Evolutionary conservation across 1,140 invertebrate genomes (phyloP).

Genomic region (Drosophila mayri): DNA sequence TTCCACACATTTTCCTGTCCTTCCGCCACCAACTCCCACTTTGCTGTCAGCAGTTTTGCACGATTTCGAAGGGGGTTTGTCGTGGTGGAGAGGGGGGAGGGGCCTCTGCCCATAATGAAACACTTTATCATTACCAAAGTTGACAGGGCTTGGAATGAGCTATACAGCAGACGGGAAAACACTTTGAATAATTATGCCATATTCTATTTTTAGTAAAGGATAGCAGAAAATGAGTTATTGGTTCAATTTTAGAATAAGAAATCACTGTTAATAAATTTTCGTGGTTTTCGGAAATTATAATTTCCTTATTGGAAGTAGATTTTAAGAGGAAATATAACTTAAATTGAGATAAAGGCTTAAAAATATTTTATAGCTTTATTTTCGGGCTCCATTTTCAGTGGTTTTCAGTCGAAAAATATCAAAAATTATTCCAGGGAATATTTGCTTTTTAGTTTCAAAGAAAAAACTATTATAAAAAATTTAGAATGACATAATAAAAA

Average conservation of each 20-base stretch:
- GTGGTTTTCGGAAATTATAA: neutral
- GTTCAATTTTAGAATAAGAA: neutral
- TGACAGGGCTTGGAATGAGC: constrained; percentile 72
- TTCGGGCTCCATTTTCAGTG: neutral
- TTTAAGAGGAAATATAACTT: neutral
- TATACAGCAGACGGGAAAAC: constrained; percentile 34
- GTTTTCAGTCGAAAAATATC: too few species aligned
- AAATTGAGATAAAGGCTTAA: neutral
- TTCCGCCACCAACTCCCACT: neutral
- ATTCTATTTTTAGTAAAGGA: constrained; percentile 10
- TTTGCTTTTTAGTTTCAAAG: neutral
- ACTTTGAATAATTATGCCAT: constrained; percentile 29
- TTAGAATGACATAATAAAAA: too few species aligned
- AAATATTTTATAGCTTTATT: neutral
- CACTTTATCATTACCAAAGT: constrained; percentile 79
- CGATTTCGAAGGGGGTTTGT: constrained; percentile 35
- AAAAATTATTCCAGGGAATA: too few species aligned
- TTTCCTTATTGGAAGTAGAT: neutral
- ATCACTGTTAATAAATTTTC: constrained; percentile 1
- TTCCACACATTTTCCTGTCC: constrained; percentile 9
- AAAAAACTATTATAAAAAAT: too few species aligned
- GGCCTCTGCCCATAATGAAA: constrained; percentile 59
- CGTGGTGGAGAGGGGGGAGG: neutral
- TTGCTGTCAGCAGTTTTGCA: constrained; percentile 60
- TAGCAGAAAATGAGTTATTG: constrained; percentile 13